Percentiles rank a stretch among this genome's conserved stretches.
Evolutionary conservation across 2,113 vertebrate species (phyloP).

Genomic region (Oenanthe melanoleuca): DNA sequence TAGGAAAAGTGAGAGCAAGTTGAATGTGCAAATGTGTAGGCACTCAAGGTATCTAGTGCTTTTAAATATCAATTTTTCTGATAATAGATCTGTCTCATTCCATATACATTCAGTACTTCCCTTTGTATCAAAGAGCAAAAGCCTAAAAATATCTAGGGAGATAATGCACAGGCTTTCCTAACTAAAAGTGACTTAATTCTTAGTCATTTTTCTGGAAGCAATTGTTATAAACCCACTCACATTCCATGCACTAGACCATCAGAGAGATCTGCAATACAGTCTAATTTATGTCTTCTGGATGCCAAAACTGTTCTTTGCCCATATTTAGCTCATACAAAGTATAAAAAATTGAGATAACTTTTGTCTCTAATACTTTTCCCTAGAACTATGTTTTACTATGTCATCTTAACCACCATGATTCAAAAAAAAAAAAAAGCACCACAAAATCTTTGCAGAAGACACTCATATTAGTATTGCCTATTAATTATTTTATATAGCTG

Average conservation of each 20-base stretch:
- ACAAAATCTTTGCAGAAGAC: neutral
- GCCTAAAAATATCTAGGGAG: neutral
- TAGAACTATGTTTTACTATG: neutral
- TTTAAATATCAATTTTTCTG: neutral
- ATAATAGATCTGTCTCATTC: neutral
- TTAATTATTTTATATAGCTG: neutral
- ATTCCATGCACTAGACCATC: neutral
- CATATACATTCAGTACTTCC: neutral
- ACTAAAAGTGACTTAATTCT: neutral
- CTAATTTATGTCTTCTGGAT: neutral
- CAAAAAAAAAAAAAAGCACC: neutral
- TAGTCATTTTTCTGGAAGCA: neutral
- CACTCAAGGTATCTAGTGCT: neutral
- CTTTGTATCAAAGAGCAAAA: neutral
- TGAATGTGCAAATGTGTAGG: neutral
- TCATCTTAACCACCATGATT: neutral
- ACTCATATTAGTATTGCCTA: neutral
- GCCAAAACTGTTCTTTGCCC: neutral
- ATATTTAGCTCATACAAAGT: neutral
- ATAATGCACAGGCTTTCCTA: neutral
- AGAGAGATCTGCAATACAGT: neutral
- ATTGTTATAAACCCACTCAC: conserved; percentile 7
- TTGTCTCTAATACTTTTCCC: neutral
- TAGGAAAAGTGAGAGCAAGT: too few relatives aligned
- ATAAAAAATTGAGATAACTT: neutral